phyloP scores from a whole-genome alignment of 2,888 invertebrate species.

The Andricus quercusramuli region DNA sequence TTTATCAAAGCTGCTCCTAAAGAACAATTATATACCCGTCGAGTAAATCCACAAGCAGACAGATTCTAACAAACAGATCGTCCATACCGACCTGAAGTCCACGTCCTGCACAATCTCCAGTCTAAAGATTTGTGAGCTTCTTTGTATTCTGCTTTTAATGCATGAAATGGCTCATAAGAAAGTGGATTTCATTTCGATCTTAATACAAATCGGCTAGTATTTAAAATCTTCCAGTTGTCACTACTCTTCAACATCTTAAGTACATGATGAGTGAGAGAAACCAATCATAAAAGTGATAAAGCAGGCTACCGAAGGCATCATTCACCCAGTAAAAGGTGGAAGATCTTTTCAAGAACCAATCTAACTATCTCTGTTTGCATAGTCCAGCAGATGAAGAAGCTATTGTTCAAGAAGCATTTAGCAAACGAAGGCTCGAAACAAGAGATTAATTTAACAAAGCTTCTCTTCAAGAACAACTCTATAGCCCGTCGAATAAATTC shows the following conservation, averaged over 20 bases:
- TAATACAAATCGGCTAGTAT: too few relatives aligned
- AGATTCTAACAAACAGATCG: constrained; percentile 22
- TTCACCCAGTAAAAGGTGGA: background rate
- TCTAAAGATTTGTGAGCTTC: background rate
- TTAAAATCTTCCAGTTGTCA: too few relatives aligned
- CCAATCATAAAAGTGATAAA: background rate
- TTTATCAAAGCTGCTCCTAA: background rate
- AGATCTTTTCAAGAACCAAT: background rate
- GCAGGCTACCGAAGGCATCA: background rate
- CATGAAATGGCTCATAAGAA: too few relatives aligned
- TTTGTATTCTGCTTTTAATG: too few relatives aligned
- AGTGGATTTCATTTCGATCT: too few relatives aligned
- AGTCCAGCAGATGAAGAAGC: background rate
- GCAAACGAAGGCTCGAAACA: background rate
- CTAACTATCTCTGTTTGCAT: background rate
- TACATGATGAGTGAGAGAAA: background rate
- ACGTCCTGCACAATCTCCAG: constrained; percentile 26
- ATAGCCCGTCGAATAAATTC: constrained; percentile 24
- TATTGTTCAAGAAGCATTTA: background rate
- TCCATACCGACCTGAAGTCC: background rate
- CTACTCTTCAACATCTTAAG: too few relatives aligned
- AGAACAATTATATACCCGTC: background rate
- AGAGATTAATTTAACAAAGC: background rate
- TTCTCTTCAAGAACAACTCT: constrained; percentile 9
- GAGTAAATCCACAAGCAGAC: constrained; percentile 1